Evolutionary conservation across 1,140 invertebrate species (phyloP).

Genomic region (Drosophila arawakana): DNA sequence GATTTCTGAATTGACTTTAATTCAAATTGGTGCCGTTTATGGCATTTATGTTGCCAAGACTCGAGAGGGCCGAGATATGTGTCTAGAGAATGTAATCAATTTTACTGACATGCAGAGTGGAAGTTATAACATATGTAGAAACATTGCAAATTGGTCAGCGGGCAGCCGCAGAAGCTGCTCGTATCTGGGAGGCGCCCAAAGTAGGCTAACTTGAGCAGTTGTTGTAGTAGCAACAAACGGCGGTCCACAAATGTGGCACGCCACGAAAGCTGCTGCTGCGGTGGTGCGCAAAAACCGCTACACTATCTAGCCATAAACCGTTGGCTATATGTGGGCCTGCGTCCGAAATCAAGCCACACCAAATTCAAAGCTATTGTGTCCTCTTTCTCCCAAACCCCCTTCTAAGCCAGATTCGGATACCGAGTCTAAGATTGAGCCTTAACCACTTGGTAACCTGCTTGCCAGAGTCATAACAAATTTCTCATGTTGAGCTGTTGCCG

Average conservation of each 20-base stretch:
- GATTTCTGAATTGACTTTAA: neutral
- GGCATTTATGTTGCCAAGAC: conserved; percentile 12
- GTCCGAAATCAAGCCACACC: conserved; percentile 69
- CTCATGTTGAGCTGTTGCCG: conserved; percentile 40
- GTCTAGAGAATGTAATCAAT: conserved; percentile 62
- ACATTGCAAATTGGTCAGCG: conserved; percentile 50
- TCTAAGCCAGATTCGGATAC: neutral
- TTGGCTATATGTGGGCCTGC: conserved; percentile 20
- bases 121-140: conserved; percentile 42
- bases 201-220: conserved; percentile 60
- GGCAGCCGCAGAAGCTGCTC: conserved; percentile 45
- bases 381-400: conserved; percentile 11
- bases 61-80: neutral
- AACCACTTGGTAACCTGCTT: conserved; percentile 38
- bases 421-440: neutral
- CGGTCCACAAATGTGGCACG: conserved; percentile 63
- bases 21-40: neutral
- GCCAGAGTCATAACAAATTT: conserved; percentile 44
- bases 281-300: conserved; percentile 69
- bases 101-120: conserved; percentile 30
- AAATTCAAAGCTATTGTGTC: conserved; percentile 61
- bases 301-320: conserved; percentile 63
- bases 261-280: conserved; percentile 61
- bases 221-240: conserved; percentile 30
- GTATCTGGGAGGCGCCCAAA: conserved; percentile 44